Base-by-base conservation (phyloP, 2,888 invertebrate species). In the Lypha dubia region DNA sequence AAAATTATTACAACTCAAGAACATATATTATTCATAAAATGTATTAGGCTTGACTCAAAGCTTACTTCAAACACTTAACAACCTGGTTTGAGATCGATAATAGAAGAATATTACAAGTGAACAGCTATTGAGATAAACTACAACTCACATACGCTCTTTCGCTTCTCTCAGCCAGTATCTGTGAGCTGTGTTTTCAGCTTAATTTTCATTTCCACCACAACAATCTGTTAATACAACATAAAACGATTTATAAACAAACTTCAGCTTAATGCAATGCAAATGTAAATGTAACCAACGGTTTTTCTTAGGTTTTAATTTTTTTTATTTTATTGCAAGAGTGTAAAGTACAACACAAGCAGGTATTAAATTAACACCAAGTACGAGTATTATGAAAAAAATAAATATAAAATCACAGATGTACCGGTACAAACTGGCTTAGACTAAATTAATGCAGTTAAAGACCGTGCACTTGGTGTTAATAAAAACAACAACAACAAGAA, bases 401-500 rank as follows among this genome's bases (percentile, higher is more conserved):
- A 56, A 44, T 44, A 41, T 6, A 68, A 51, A 68, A 28, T n/a
- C 56, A 60, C 60, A 71, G 44, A 81, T 74, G 67, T 73, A 77
- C 84, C 74, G 77, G 84, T 84, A 58, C 68, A 58, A 84, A 84
- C 84, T 77, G 74, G 77, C 71, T 77, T 49, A 58, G 56, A 77
- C 84, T 74, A 84, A 81, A 81, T 77, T 58, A 46, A 84, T 74
- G 73, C 81, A 63, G 84, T 84, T 84, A 51, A 81, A 77, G 73
- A 68, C 77, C 84, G 49, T 81, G 76, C 79, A 76, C 84, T 81
- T 81, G 77, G 63, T 58, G 80, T 56, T 70, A 63, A 60, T 22
- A 73, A 28, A 77, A 58, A 62, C 65, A 60, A 67, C 56, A 62
- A 56, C 24, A 51, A 35, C 44, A 15, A 22, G 9, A 38, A 41